These are phyloP conservation scores for Enteromius trimaculatus DNA, from an alignment of 2,797 vertebrate genomes.

Conservation along the genomic window DNA sequence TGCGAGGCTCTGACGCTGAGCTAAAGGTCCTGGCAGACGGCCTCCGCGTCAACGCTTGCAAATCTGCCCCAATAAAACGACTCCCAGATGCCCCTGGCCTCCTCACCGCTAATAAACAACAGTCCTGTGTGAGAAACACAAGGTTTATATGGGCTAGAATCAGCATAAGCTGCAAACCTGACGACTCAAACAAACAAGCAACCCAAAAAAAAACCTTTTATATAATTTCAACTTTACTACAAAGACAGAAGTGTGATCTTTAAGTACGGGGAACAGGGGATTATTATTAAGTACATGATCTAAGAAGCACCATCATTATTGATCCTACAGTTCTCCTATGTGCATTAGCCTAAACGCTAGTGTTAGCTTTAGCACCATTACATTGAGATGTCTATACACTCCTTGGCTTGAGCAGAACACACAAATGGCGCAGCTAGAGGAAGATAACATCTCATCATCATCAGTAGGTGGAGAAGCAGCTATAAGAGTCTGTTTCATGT, in stretches of 20 bases:
- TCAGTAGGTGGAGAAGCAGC: slow-evolving; percentile 34
- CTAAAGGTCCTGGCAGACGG: slow-evolving; percentile 22
- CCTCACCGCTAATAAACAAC: slow-evolving; percentile 49
- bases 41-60: slow-evolving; percentile 46
- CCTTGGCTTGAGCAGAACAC: slow-evolving; percentile 46
- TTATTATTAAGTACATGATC: slow-evolving; percentile 35
- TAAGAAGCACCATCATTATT: slow-evolving; percentile 48
- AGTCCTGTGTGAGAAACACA: slow-evolving; percentile 38
- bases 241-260: slow-evolving; percentile 54
- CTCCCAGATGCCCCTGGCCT: slow-evolving; percentile 54
- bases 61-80: slow-evolving; percentile 58
- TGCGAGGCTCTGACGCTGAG: slow-evolving; percentile 20
- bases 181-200: slow-evolving; percentile 24
- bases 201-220: neutral
- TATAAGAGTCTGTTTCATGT: slow-evolving; percentile 8
- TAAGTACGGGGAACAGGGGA: slow-evolving; percentile 27
- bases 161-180: neutral
- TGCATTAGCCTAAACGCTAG: slow-evolving; percentile 56
- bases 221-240: slow-evolving; percentile 55
- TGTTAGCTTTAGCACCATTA: slow-evolving; percentile 60
- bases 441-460: slow-evolving; percentile 1
- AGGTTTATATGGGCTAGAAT: slow-evolving; percentile 26
- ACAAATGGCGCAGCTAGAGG: slow-evolving; percentile 30
- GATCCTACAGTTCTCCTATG: slow-evolving; percentile 39
- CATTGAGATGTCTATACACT: slow-evolving; percentile 47